These are phyloP conservation scores for Apodemia hepburni DNA, from an alignment of 2,888 invertebrate genomes.

Conservation along the genomic window DNA sequence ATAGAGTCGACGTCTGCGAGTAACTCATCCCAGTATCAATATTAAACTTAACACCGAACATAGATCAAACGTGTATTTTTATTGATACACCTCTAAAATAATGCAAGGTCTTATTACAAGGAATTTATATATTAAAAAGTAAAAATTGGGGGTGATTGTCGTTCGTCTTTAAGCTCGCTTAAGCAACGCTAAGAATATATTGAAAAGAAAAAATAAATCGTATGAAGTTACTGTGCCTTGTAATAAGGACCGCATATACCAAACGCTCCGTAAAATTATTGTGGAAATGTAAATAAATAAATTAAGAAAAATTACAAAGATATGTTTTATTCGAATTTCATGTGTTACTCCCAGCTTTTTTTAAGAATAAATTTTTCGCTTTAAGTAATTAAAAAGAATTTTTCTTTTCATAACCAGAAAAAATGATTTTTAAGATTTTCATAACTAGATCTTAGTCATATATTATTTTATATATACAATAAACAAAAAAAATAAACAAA, in stretches of 20 bases:
- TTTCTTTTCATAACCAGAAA: no score
- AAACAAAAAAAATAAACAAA: no score
- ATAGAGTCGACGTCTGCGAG: not conserved
- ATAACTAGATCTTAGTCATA: no score
- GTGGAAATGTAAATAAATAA: conserved; percentile 64
- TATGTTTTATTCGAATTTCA: not conserved
- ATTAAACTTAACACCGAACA: no score
- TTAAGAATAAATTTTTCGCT: not conserved
- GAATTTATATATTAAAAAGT: no score
- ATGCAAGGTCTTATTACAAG: not conserved
- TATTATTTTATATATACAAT: no score
- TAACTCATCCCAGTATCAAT: no score
- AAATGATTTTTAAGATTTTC: no score
- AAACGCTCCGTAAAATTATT: conserved; percentile 60
- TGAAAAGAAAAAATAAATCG: not conserved
- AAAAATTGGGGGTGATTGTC: not conserved
- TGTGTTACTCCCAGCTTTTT: not conserved
- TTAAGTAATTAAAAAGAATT: no score
- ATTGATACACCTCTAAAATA: not conserved
- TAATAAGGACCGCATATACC: conserved; percentile 37
- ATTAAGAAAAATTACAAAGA: conserved; percentile 24
- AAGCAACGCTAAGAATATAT: not conserved
- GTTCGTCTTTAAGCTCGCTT: conserved; percentile 1
- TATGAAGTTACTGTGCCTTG: conserved; percentile 36
- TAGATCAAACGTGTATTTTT: not conserved